These are phyloP conservation scores for Spisula subtruncata DNA, from an alignment of 2,888 invertebrate genomes.

Conservation along the genomic window DNA sequence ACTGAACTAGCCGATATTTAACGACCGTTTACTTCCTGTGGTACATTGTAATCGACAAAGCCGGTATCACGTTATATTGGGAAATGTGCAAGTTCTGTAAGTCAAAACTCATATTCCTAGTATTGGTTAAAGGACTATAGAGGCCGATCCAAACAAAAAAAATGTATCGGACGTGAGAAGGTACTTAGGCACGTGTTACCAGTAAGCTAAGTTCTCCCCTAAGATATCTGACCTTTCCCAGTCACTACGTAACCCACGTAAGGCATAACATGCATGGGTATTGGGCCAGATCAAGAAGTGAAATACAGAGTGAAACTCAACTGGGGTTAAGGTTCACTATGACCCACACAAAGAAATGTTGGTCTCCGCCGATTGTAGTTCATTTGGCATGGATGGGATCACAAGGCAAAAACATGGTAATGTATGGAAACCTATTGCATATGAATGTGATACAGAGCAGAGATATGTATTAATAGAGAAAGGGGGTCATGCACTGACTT, in stretches of 20 bases:
- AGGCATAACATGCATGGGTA: slow-evolving; percentile 5
- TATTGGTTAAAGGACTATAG: neutral
- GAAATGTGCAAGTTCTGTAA: slow-evolving; percentile 30
- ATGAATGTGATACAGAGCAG: slow-evolving; percentile 25
- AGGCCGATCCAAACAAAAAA: slow-evolving; percentile 6
- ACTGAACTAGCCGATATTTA: no score
- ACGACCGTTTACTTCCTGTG: slow-evolving; percentile 31
- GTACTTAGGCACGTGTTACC: slow-evolving; percentile 36
- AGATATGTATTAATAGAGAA: slow-evolving; percentile 42
- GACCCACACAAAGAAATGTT: slow-evolving; percentile 14
- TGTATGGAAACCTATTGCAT: slow-evolving; percentile 27
- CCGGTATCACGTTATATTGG: slow-evolving; percentile 58
- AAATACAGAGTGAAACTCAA: slow-evolving; percentile 17
- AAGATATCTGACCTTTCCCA: slow-evolving; percentile 11
- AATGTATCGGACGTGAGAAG: slow-evolving; percentile 30
- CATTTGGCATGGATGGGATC: slow-evolving; percentile 21
- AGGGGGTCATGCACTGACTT: slow-evolving; percentile 32
- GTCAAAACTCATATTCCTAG: slow-evolving; percentile 1
- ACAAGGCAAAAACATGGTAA: slow-evolving; percentile 22
- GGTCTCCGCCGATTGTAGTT: slow-evolving; percentile 22
- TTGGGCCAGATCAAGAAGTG: slow-evolving; percentile 26
- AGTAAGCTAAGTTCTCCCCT: slow-evolving; percentile 41
- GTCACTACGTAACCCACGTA: slow-evolving; percentile 28
- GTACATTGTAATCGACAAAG: slow-evolving; percentile 36
- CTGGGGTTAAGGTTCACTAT: neutral